A percentile compares a stretch with the other conserved stretches of the same genome.
phyloP scores from a whole-genome alignment of 2,797 vertebrate species.

The Phataginus tetradactyla region DNA sequence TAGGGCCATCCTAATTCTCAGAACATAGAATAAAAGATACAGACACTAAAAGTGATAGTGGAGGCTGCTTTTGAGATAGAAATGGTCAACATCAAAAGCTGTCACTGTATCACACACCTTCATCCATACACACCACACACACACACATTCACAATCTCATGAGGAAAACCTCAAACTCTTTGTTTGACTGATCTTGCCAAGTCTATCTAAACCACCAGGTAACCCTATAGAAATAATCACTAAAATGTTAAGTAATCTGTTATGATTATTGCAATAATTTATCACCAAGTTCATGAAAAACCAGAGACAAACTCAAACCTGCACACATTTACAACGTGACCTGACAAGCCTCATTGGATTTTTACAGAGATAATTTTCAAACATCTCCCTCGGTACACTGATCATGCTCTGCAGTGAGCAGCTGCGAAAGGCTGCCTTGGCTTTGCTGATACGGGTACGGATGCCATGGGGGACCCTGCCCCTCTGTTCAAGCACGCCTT shows the following conservation, averaged over 20 bases:
- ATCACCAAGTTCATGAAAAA: conserved; percentile 14
- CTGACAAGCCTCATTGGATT: neutral
- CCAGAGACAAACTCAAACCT: conserved; percentile 29
- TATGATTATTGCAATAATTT: neutral
- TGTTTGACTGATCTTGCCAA: neutral
- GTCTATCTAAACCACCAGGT: neutral
- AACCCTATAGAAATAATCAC: neutral
- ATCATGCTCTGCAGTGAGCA: neutral
- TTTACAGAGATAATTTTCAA: neutral
- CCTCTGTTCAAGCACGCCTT: conserved; percentile 61
- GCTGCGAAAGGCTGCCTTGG: conserved; percentile 6
- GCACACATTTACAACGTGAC: neutral
- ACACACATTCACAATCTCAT: neutral
- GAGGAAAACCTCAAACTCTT: neutral
- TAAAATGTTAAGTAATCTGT: neutral
- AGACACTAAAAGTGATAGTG: neutral
- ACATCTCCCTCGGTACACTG: neutral
- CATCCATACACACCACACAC: neutral
- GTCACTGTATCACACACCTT: neutral
- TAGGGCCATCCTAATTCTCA: neutral
- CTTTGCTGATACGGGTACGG: conserved; percentile 53
- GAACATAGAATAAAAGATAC: neutral
- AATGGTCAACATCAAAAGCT: neutral
- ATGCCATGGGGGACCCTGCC: conserved; percentile 38
- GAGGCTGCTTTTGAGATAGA: neutral